Evolutionary conservation across 2,113 vertebrate genomes (phyloP), one percentile per base, ranked within the genome.

Genomic region (Sinocyclocheilus anshuiensis): DNA sequence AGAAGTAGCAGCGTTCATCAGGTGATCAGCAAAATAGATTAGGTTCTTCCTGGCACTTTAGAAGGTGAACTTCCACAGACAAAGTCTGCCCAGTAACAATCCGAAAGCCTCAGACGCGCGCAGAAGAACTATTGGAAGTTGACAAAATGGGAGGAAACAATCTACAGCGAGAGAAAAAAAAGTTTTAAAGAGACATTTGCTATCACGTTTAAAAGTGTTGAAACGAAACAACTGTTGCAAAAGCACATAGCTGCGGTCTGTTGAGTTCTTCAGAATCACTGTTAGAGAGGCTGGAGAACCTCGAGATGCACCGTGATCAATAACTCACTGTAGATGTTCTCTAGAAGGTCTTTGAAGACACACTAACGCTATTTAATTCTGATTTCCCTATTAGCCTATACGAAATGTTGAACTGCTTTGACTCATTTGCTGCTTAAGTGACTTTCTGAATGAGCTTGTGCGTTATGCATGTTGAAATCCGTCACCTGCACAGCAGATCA

Each of bases 81-180:
- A 89, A 94, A 97, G 94, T 97, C 97, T 97, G 97, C 97, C 97
- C 96, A 94, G 97, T 97, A 97, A 98, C 97, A 97, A 95, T 95
- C 94, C 93, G 94, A 93, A 94, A 94, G 94, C 94, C 94, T 95
- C 93, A 91, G 92, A 94, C 87, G 92, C 89, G 93, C 90, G 93
- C 93, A 93, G 94, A 93, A 93, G 95, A 97, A 95, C 96, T 92
- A 98, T 98, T 98, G 97, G 97, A 33, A 33, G 29, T 33, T 33
- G 29, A 33, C 29, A 33, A 33, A 33, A 33, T 33, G 94, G 94
- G 96, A 96, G 94, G 93, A 96, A 94, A 92, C 91, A 90, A 94
- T 91, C 90, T 91, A 90, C 59, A 72, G 26, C 16, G 3, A 84
- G 85, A 82, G 87, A 78, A 88, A 87, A 90, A 92, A 93, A 92